Evolutionary conservation across 2,113 vertebrate genomes (phyloP), one percentile per base, ranked within the genome.

Genomic region (Hystrix cristata): DNA sequence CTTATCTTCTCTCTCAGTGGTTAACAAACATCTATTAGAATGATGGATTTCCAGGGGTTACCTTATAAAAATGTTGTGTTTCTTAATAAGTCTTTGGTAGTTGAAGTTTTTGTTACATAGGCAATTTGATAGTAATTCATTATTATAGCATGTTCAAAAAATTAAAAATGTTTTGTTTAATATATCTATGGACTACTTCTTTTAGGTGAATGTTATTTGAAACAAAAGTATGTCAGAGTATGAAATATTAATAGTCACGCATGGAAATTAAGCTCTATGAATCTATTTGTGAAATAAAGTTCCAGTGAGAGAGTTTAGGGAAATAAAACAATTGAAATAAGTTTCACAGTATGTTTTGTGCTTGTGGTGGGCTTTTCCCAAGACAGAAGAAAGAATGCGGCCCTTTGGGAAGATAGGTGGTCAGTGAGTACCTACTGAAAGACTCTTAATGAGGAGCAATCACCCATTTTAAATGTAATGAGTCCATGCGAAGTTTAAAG

Each of bases 271-370:
- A 7, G 18, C 1, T 15, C 10, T 79, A 90, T 80, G 29, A 48
- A 67, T 12, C 14, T 90, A 6, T 48, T 57, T 67, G 34, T 71
- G 11, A 86, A 38, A 60, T 71, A 82, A 82, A 57, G 38, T 55
- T 60, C 80, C 27, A 87, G 38, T 53, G 57, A 91, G 16, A 21
- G 13, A 64, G 6, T 31, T 72, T 62, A 83, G 62, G 62, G 16
- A 83, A 86, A 57, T 59, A 14, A 82, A 96, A 43, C 55, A 78
- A 79, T 67, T 87, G 43, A 88, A 93, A 31, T 72, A 74, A 89
- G 19, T 2, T 78, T 96, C 80, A 16, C 1, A 69, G 3, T 34
- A 19, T 88, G 12, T 38, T 86, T 88, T 95, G 7, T 7, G 38
- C 13, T 80, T 5, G 19, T 55, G 11, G 4, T 23, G 51, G 62